Base-by-base conservation (phyloP, 1,140 invertebrate genomes). In the Drosophila mauritiana region DNA sequence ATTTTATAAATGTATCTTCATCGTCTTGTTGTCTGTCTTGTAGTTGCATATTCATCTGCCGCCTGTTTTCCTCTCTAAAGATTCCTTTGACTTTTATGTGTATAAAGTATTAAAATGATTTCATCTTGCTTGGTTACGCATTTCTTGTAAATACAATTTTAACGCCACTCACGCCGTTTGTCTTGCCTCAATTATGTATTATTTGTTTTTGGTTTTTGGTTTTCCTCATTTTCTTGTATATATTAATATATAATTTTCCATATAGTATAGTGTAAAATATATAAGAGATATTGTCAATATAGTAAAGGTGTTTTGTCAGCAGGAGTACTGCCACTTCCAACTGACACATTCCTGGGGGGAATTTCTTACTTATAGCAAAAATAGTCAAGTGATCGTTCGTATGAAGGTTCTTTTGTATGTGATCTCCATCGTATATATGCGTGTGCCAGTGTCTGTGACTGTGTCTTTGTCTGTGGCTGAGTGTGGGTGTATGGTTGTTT, bases 271-370 rank as follows among this genome's bases (percentile, higher is more conserved):
- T 91, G 89, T 91, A 91, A 91, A 91, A 91, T 91, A 91, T 91
- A 90, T 91, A 91, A 91, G 90, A 91, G 89, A 91, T 91, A 91
- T 91, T 91, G 89, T 91, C 89, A 91, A 91, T 91, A 91, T 91
- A 91, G 89, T 91, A 89, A 91, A 91, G 89, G 89, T 91, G 89
- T 91, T 86, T 89, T 90, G 86, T 90, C 79, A 90, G 86, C 65
- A 80, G 81, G 73, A 86, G 81, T 85, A 74, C 78, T 73, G 68
- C 81, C 83, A 84, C 81, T 76, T 75, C 80, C 64, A 75, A 84
- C 81, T 85, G 81, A 85, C 82, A 86, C 78, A 88, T 88, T 88
- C 83, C 83, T 88, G 83, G 84, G 84, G 83, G 84, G 84, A 84
- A 88, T 80, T 88, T 88, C 84, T 88, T 88, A 88, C 80, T 84